Percentiles rank a stretch among this genome's conserved stretches.
These are phyloP conservation scores for Coregonus clupeaformis DNA, from an alignment of 2,113 vertebrate species.

Conservation along the genomic window DNA sequence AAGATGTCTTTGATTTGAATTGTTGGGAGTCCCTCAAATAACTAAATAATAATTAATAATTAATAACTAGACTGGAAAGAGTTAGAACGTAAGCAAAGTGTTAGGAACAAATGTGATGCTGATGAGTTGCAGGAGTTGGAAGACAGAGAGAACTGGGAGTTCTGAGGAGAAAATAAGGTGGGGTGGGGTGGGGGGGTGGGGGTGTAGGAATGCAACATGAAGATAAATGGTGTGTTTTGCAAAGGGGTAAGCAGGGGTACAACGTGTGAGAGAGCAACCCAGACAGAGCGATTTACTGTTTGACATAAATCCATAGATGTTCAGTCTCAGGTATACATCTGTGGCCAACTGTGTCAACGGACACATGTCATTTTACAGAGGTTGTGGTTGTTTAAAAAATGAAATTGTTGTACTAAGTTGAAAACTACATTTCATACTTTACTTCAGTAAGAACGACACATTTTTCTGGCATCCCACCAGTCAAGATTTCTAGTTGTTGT, in stretches of 20 bases:
- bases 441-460: too few relatives aligned
- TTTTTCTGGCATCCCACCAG: too few relatives aligned
- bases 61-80: not conserved
- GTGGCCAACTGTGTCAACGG: too few relatives aligned
- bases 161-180: constrained; percentile 26
- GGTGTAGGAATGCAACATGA: constrained; percentile 62
- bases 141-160: constrained; percentile 50
- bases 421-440: not conserved
- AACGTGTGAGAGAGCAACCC: constrained; percentile 44
- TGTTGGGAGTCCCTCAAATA: not conserved
- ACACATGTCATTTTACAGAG: too few relatives aligned
- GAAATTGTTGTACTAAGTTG: not conserved
- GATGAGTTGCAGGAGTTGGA: constrained; percentile 58
- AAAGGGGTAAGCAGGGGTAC: constrained; percentile 50
- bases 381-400: too few relatives aligned
- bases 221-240: constrained; percentile 77
- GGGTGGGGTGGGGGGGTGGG: constrained; percentile 35
- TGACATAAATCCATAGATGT: not conserved
- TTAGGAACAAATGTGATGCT: constrained; percentile 57
- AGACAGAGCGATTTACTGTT: not conserved
- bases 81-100: constrained; percentile 35
- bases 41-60: not conserved
- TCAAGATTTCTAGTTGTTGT: too few relatives aligned
- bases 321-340: not conserved
- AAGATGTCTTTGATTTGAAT: not conserved